Evolutionary conservation across 2,113 vertebrate species (phyloP).

Genomic region (Otis tarda): DNA sequence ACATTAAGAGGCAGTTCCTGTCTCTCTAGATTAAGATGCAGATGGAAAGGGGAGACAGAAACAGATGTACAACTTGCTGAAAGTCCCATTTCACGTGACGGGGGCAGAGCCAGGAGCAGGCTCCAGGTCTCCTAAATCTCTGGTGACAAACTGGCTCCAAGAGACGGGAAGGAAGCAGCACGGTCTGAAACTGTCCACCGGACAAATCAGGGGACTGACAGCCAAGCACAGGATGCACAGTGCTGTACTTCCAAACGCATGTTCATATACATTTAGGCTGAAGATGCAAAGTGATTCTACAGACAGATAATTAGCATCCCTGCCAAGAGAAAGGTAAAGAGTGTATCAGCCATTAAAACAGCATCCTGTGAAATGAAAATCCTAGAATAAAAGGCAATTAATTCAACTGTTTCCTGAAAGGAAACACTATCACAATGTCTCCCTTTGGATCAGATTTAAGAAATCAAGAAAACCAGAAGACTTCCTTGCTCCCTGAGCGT

Average conservation of each 20-base stretch:
- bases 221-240: constrained; percentile 34
- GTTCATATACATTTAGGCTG: background rate
- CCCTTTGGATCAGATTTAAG: constrained; percentile 10
- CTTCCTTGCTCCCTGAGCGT: constrained; percentile 1
- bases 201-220: background rate
- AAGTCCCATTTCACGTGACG: background rate
- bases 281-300: constrained; percentile 49
- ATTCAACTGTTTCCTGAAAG: constrained; percentile 40
- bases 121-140: constrained; percentile 6
- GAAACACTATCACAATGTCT: constrained; percentile 6
- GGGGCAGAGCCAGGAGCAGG: background rate
- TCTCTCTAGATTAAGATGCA: background rate
- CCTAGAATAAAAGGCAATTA: constrained; percentile 29
- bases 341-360: constrained; percentile 10
- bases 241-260: background rate
- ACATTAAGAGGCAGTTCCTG: background rate
- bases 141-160: constrained; percentile 22
- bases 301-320: constrained; percentile 51
- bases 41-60: background rate
- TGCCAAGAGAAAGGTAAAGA: constrained; percentile 52
- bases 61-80: background rate
- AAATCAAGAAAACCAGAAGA: constrained; percentile 32
- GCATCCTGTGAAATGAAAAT: constrained; percentile 44
- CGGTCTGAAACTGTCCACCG: constrained; percentile 11
- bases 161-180: constrained; percentile 33